Conservation (phyloP, 2,888 invertebrate species). For the Acleris laterana region DNA sequence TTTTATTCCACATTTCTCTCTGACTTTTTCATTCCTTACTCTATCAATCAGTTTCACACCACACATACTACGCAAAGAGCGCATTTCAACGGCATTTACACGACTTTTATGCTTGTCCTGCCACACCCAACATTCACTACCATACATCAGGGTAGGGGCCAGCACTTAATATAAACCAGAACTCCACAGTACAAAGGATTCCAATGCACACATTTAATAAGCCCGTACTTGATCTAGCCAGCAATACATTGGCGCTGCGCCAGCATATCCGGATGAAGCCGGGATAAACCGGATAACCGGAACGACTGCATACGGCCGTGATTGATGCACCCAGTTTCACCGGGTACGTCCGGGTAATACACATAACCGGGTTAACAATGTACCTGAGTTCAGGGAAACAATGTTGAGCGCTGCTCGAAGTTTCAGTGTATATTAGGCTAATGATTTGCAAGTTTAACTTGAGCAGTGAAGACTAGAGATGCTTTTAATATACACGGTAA, state of each 20-base stretch:
- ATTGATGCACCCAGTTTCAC: slow-evolving; percentile 42
- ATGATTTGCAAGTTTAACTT: background rate
- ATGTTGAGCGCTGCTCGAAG: background rate
- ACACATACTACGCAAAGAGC: no score
- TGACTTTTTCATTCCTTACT: no score
- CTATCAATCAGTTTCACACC: no score
- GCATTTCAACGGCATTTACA: no score
- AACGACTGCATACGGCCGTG: slow-evolving; percentile 34
- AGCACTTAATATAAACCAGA: background rate
- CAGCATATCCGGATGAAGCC: background rate
- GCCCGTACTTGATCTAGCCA: background rate
- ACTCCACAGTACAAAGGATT: background rate
- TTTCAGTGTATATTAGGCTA: background rate
- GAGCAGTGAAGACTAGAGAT: no score
- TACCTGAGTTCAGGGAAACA: background rate
- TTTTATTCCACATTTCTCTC: no score
- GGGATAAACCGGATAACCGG: slow-evolving; percentile 33
- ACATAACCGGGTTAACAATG: slow-evolving; percentile 37
- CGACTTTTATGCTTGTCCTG: no score
- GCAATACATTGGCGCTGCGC: background rate
- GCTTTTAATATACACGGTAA: no score
- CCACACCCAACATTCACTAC: no score
- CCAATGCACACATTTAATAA: slow-evolving; percentile 2
- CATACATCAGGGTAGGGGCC: no score
- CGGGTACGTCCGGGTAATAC: slow-evolving; percentile 38